Evolutionary conservation across 2,113 vertebrate species (phyloP).

Genomic region (Hemichromis elongatus): DNA sequence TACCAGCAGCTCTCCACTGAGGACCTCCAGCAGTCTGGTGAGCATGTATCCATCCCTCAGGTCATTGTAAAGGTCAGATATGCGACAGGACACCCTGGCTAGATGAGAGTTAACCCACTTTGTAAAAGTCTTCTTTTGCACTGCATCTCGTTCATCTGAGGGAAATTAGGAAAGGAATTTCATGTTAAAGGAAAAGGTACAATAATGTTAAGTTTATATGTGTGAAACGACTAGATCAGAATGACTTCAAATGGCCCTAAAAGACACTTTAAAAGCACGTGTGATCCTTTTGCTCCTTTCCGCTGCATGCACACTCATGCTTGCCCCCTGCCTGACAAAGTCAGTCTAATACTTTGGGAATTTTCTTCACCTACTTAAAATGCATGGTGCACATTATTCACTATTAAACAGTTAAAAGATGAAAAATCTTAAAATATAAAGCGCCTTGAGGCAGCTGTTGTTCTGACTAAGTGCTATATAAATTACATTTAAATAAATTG

Average conservation of each 20-base stretch:
- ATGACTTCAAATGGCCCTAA: not conserved
- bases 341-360: not conserved
- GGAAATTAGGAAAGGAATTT: not conserved
- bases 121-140: constrained; percentile 97
- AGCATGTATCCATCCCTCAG: constrained; percentile 89
- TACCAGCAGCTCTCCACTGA: constrained; percentile 91
- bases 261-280: not conserved
- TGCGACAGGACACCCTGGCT: constrained; percentile 83
- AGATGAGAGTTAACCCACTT: constrained; percentile 95
- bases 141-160: constrained; percentile 88
- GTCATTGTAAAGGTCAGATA: constrained; percentile 87
- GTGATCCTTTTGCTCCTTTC: not conserved
- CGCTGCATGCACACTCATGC: not conserved
- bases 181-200: accelerated
- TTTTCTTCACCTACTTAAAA: not conserved
- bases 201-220: not conserved
- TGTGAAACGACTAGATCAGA: not conserved
- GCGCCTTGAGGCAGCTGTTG: not conserved
- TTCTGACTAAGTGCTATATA: not conserved
- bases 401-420: not conserved
- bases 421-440: not conserved
- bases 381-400: not conserved
- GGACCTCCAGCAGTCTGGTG: constrained; percentile 88
- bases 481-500: accelerated
- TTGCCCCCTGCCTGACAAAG: not conserved